phyloP scores from a whole-genome alignment of 2,888 invertebrate species.

The Nephrocerus scutellatus region DNA sequence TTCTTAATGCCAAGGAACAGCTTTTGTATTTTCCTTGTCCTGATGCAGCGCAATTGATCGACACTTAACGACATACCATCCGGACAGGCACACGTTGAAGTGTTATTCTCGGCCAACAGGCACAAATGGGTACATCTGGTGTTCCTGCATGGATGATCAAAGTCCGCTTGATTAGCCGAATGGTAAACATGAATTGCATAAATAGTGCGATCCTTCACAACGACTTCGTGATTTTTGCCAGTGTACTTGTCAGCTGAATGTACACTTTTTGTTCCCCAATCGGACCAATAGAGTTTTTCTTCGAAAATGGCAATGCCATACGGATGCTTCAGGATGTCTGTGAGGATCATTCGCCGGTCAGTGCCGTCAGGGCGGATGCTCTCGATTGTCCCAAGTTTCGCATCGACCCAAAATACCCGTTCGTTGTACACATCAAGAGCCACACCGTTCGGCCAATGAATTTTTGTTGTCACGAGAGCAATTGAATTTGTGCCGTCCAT shows the following conservation, averaged over 20 bases:
- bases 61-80: conserved; percentile 57
- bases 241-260: conserved; percentile 72
- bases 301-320: conserved; percentile 82
- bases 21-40: conserved; percentile 45
- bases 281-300: conserved; percentile 83
- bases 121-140: conserved; percentile 71
- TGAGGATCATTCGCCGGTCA: conserved; percentile 55
- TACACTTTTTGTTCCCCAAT: conserved; percentile 71
- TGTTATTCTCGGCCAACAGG: conserved; percentile 55
- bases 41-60: conserved; percentile 54
- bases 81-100: conserved; percentile 68
- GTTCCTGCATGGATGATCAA: conserved; percentile 56
- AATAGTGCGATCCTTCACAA: conserved; percentile 50
- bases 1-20: conserved; percentile 52
- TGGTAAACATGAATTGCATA: conserved; percentile 68
- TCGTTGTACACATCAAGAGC: conserved; percentile 71
- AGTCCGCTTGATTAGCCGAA: conserved; percentile 54
- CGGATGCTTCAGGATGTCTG: conserved; percentile 67
- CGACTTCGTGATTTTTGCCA: conserved; percentile 55
- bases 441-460: conserved; percentile 79
- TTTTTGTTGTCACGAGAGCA: conserved; percentile 57
- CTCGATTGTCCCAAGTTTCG: conserved; percentile 60
- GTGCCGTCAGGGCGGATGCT: conserved; percentile 59
- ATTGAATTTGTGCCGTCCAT: conserved; percentile 74
- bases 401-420: conserved; percentile 86